These are phyloP conservation scores for Heliconius aoede DNA, from an alignment of 2,888 invertebrate genomes.

Conservation along the genomic window DNA sequence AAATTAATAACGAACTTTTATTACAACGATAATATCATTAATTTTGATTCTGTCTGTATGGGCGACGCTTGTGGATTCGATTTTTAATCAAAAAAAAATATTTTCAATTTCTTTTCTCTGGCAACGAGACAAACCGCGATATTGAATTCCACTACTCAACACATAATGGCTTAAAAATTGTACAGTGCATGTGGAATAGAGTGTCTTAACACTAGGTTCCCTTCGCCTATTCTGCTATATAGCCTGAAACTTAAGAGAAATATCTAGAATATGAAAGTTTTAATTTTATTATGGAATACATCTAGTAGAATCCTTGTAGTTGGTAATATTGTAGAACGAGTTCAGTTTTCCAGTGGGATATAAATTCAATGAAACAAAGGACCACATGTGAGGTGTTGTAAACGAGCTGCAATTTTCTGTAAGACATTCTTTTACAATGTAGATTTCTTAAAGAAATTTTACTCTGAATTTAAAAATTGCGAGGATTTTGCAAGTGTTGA, in stretches of 20 bases:
- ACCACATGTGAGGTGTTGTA: slow-evolving; percentile 53
- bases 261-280: slow-evolving; percentile 11
- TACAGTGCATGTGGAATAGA: fast-evolving
- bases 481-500: neutral
- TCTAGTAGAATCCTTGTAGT: slow-evolving; percentile 32
- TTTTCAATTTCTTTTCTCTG: too few species aligned
- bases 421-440: slow-evolving; percentile 28
- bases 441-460: slow-evolving; percentile 28
- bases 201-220: neutral
- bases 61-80: too few species aligned
- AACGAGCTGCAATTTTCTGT: slow-evolving; percentile 54
- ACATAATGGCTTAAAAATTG: neutral
- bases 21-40: too few species aligned
- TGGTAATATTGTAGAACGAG: slow-evolving; percentile 39
- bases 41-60: too few species aligned
- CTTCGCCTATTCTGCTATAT: neutral
- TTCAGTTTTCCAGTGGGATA: slow-evolving; percentile 48
- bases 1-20: too few species aligned
- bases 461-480: slow-evolving; percentile 18
- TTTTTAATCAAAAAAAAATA: too few species aligned
- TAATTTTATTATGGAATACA: slow-evolving; percentile 21
- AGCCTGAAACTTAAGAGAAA: neutral
- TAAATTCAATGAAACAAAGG: slow-evolving; percentile 57
- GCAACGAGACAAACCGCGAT: too few species aligned
- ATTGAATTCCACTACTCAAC: neutral